Conservation (phyloP, 2,797 vertebrate species). For the Molothrus aeneus region DNA sequence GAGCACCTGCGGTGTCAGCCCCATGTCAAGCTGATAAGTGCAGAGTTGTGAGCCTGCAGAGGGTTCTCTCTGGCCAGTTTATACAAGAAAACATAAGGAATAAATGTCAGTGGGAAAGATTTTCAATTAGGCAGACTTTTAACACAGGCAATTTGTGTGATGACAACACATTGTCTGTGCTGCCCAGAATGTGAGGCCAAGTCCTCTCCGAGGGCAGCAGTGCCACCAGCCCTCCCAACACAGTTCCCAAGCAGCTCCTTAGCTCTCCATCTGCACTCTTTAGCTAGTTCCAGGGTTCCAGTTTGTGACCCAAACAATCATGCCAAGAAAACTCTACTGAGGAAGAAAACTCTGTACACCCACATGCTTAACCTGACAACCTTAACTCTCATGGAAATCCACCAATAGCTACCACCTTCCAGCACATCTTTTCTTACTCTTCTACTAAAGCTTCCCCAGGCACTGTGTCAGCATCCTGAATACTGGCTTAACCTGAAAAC, state of each 20-base stretch:
- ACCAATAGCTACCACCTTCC: too few species aligned
- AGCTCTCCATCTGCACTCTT: neutral
- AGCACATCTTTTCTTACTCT: neutral
- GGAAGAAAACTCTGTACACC: neutral
- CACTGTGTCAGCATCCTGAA: neutral
- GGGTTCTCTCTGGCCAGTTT: neutral
- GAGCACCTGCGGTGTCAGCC: neutral
- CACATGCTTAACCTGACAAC: neutral
- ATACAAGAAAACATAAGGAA: neutral
- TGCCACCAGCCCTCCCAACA: fast-evolving
- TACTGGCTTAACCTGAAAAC: neutral
- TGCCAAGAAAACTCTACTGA: neutral
- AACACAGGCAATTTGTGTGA: neutral
- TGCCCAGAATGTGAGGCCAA: neutral
- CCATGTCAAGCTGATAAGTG: neutral
- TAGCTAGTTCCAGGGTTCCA: too few species aligned
- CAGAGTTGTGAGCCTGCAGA: neutral
- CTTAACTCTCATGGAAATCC: neutral
- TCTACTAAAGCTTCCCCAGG: neutral
- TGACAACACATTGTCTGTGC: neutral
- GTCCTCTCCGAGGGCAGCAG: neutral
- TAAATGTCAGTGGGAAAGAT: neutral
- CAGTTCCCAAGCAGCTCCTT: neutral
- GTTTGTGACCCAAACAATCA: neutral
- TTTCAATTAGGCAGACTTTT: neutral